Evolutionary conservation across 2,113 vertebrate genomes (phyloP).

Genomic region (Rynchops niger): DNA sequence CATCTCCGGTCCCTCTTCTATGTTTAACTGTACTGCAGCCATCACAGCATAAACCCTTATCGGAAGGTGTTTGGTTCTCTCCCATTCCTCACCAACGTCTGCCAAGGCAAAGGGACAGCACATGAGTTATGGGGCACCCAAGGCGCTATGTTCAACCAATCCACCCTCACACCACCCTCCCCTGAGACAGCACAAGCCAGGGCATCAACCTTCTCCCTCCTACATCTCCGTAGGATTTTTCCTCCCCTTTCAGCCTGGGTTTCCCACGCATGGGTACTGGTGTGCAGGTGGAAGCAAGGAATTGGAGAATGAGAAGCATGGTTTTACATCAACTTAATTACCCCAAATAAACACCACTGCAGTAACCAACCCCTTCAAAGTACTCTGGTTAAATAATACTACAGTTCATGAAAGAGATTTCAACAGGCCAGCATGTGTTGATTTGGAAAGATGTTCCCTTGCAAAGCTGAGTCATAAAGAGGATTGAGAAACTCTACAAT

Average conservation of each 20-base stretch:
- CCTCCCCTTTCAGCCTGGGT: not conserved
- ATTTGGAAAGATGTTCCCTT: slow-evolving; percentile 26
- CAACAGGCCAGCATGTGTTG: not conserved
- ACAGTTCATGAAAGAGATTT: slow-evolving; percentile 3
- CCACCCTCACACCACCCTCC: not conserved
- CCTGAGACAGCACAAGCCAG: not conserved
- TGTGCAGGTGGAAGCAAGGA: not conserved
- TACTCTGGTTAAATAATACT: not conserved
- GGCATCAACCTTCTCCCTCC: not conserved
- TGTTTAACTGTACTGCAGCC: not conserved
- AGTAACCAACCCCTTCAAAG: not conserved
- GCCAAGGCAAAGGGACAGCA: not conserved
- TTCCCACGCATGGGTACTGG: rapidly evolving
- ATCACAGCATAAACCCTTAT: not conserved
- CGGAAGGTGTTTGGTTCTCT: not conserved
- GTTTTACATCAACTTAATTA: not conserved
- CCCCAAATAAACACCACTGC: not conserved
- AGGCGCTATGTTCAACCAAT: rapidly evolving
- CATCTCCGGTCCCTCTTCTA: not conserved
- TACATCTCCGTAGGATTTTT: not conserved
- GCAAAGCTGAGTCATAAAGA: slow-evolving; percentile 41
- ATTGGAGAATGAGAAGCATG: not conserved
- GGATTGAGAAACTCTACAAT: slow-evolving; percentile 4
- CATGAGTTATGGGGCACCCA: not conserved
- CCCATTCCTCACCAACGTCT: not conserved